These are phyloP conservation scores for Thryonomys swinderianus DNA, from an alignment of 2,113 vertebrate species.

Conservation along the genomic window DNA sequence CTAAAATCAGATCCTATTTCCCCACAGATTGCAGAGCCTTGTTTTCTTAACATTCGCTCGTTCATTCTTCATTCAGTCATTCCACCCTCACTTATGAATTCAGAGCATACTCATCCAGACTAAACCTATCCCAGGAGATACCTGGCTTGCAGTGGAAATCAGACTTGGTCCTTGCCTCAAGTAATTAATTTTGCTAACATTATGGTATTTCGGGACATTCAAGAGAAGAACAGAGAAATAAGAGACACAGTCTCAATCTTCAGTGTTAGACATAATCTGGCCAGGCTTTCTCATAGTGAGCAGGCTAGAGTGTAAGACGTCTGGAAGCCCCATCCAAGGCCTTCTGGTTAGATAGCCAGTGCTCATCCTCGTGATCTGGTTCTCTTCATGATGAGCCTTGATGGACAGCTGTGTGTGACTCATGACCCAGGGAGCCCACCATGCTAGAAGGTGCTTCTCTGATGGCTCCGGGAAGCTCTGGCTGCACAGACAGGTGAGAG, in stretches of 20 bases:
- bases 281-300: background rate
- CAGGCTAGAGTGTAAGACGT: background rate
- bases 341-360: accelerated
- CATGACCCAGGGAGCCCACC: no score
- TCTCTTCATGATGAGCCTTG: background rate
- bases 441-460: background rate
- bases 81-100: background rate
- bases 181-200: background rate
- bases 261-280: background rate
- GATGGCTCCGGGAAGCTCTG: background rate
- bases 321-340: background rate
- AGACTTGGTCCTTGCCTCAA: background rate
- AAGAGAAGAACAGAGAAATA: background rate
- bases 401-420: background rate
- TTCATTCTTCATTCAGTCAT: background rate
- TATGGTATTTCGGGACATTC: background rate
- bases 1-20: background rate
- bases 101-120: background rate
- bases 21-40: background rate
- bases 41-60: background rate
- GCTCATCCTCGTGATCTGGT: background rate
- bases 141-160: background rate
- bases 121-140: background rate
- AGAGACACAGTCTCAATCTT: background rate
- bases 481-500: background rate